These are phyloP conservation scores for Sitobion miscanthi DNA, from an alignment of 1,140 invertebrate species.

Conservation along the genomic window DNA sequence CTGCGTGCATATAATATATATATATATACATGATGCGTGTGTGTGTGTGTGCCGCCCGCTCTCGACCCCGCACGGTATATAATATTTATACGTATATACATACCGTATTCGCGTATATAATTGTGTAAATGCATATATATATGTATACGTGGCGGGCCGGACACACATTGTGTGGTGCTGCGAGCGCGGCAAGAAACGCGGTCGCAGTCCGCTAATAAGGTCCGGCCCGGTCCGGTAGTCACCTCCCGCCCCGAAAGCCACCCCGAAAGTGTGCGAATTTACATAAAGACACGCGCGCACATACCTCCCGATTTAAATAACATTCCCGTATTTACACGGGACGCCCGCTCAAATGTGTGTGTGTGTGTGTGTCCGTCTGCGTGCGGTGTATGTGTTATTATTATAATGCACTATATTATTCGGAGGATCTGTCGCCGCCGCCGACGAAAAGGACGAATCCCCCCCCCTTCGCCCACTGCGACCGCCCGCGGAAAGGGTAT, in stretches of 20 bases:
- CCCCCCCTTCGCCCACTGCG: not conserved
- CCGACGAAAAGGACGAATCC: conserved; percentile 23
- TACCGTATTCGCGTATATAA: not conserved
- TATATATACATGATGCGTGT: not conserved
- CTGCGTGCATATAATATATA: not conserved
- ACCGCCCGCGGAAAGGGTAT: conserved; percentile 5
- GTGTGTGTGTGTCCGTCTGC: not conserved
- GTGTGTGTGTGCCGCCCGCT: not conserved
- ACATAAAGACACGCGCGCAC: conserved; percentile 28
- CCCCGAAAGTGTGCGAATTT: conserved; percentile 28
- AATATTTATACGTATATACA: conserved; percentile 4
- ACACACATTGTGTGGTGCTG: conserved; percentile 35
- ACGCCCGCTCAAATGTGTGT: not conserved
- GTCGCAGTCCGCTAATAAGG: conserved; percentile 35
- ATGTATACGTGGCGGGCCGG: not conserved
- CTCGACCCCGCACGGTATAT: not conserved
- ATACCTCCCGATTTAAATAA: conserved; percentile 53
- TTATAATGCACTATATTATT: not conserved
- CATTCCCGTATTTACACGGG: conserved; percentile 14
- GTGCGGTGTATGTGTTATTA: not conserved
- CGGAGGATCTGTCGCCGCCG: not conserved
- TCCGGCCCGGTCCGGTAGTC: not conserved
- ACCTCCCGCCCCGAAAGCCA: not conserved
- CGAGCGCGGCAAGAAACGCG: conserved; percentile 45
- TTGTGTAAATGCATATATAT: not conserved